A percentile compares a stretch with the other conserved stretches of the same genome.
These are phyloP conservation scores for Meandrina meandrites DNA, from an alignment of 92 coral and sea anemone genomes.

Conservation along the genomic window DNA sequence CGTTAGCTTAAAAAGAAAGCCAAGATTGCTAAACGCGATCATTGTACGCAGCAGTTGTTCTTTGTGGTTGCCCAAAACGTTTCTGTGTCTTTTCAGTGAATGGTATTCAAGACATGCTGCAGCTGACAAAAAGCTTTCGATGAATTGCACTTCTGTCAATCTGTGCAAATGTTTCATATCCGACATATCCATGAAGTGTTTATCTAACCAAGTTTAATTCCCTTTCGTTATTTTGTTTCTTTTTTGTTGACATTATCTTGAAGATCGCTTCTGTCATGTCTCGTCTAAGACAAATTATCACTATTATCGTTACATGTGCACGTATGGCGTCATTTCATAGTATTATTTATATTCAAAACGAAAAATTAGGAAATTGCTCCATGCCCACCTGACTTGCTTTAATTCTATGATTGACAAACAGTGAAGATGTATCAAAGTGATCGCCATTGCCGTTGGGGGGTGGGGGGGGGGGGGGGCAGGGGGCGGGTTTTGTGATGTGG, in stretches of 20 bases:
- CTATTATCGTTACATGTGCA: not conserved
- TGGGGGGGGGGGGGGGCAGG: no score
- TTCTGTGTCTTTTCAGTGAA: not conserved
- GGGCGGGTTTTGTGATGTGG: no score
- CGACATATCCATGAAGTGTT: not conserved
- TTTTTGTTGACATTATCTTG: not conserved
- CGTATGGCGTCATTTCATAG: not conserved
- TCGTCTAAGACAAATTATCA: no score
- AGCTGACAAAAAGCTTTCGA: not conserved
- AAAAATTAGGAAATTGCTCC: no score
- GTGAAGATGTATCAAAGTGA: no score
- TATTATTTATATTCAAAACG: not conserved
- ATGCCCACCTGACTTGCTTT: no score
- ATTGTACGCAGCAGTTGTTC: not conserved
- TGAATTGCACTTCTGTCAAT: not conserved
- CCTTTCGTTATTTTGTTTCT: slow-evolving; percentile 33
- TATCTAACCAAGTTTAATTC: slow-evolving; percentile 9
- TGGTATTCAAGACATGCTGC: not conserved
- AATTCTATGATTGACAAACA: no score
- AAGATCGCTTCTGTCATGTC: not conserved
- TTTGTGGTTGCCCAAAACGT: not conserved
- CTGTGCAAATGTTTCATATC: not conserved
- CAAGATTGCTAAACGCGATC: not conserved
- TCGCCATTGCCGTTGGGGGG: no score
- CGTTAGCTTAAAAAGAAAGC: not conserved